These are phyloP conservation scores for Arctopsyche grandis DNA, from an alignment of 1,140 invertebrate species.

Conservation along the genomic window DNA sequence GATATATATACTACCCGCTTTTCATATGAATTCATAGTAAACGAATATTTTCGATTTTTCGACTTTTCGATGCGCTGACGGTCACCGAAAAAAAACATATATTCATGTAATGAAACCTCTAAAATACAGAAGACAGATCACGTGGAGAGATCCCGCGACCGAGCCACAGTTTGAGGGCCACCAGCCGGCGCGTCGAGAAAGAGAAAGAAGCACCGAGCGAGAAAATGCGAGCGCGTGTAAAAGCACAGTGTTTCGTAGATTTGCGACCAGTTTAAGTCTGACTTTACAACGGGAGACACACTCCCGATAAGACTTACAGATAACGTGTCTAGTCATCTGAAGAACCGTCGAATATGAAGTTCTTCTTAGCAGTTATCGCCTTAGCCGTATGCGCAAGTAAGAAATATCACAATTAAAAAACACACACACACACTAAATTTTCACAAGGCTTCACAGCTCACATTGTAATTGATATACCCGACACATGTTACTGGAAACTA, in stretches of 20 bases:
- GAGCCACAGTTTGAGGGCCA: slow-evolving; percentile 17
- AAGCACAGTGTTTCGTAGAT: slow-evolving; percentile 7
- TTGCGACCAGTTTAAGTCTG: slow-evolving; percentile 21
- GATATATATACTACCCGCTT: no score
- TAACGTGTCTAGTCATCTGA: not conserved
- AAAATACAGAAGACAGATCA: no score
- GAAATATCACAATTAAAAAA: not conserved
- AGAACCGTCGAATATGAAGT: slow-evolving; percentile 41
- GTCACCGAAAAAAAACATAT: no score
- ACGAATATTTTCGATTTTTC: no score
- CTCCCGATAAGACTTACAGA: not conserved
- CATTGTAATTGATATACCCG: not conserved
- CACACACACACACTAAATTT: no score
- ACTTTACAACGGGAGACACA: slow-evolving; percentile 5
- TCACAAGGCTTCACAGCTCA: no score
- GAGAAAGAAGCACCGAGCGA: slow-evolving; percentile 12
- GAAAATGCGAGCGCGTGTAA: slow-evolving; percentile 22
- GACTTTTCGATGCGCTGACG: no score
- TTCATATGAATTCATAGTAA: no score
- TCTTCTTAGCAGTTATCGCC: slow-evolving; percentile 32
- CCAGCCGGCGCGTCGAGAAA: not conserved
- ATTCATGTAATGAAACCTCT: no score
- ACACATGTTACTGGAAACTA: not conserved
- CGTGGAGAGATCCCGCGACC: no score
- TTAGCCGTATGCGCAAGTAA: slow-evolving; percentile 47